These are phyloP conservation scores for Danio kyathit DNA, from an alignment of 2,797 vertebrate species.

Conservation along the genomic window DNA sequence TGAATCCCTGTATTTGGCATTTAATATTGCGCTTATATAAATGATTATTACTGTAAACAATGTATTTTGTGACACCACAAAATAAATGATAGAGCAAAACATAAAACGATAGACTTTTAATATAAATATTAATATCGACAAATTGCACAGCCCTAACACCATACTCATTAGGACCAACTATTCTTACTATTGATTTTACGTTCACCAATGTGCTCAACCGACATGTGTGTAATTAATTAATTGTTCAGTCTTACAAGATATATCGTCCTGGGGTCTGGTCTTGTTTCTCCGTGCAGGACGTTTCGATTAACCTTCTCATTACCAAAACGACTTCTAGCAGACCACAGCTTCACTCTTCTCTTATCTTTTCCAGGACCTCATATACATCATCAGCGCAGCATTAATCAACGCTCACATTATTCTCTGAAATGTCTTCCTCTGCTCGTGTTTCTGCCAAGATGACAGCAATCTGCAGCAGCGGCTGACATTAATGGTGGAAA, in stretches of 20 bases:
- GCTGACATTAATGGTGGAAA: conserved; percentile 36
- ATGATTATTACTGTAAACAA: no score
- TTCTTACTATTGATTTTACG: no score
- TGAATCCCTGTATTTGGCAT: no score
- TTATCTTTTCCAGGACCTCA: conserved; percentile 18
- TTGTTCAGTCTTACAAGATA: neutral
- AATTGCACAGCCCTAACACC: no score
- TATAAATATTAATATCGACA: no score
- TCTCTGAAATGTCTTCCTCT: conserved; percentile 38
- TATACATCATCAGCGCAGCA: conserved; percentile 28
- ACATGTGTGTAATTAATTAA: neutral
- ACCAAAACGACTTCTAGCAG: conserved; percentile 11
- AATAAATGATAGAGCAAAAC: no score
- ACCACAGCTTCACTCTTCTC: conserved; percentile 9
- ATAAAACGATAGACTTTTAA: no score
- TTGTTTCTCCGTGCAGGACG: neutral
- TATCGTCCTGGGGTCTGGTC: neutral
- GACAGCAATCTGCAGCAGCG: conserved; percentile 29
- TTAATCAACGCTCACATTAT: conserved; percentile 31
- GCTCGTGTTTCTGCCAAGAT: conserved; percentile 23
- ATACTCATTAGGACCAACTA: no score
- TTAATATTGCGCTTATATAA: no score
- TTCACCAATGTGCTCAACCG: no score
- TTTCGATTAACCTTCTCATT: conserved; percentile 36
- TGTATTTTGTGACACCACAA: no score